Evolutionary conservation across 2,888 invertebrate species (phyloP).

Genomic region (Drosophila limbata): DNA sequence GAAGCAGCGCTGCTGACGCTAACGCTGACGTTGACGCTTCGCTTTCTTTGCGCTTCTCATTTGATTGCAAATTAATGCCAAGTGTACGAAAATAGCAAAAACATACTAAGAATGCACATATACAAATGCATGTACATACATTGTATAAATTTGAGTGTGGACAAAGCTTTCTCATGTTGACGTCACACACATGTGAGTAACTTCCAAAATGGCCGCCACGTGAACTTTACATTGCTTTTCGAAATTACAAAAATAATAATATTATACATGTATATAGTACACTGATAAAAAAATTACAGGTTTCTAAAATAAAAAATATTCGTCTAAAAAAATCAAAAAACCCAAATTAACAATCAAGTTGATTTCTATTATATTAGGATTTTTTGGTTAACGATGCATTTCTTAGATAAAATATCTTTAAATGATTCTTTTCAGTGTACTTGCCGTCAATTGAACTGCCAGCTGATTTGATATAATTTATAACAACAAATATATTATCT

Average conservation of each 20-base stretch:
- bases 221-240: slow-evolving; percentile 29
- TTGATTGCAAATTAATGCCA: slow-evolving; percentile 69
- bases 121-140: slow-evolving; percentile 17
- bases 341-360: too few species aligned
- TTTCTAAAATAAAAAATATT: not conserved
- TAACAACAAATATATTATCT: slow-evolving; percentile 7
- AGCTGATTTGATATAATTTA: slow-evolving; percentile 27
- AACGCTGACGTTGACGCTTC: slow-evolving; percentile 18
- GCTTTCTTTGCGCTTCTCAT: slow-evolving; percentile 58
- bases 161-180: slow-evolving; percentile 56
- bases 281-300: not conserved
- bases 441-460: slow-evolving; percentile 8
- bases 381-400: too few species aligned
- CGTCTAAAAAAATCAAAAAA: too few species aligned
- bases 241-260: slow-evolving; percentile 3
- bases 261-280: not conserved
- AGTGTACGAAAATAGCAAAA: slow-evolving; percentile 69
- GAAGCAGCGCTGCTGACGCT: slow-evolving; percentile 11
- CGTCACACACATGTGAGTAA: slow-evolving; percentile 60
- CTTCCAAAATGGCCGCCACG: slow-evolving; percentile 59
- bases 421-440: too few species aligned
- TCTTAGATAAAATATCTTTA: too few species aligned
- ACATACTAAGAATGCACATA: slow-evolving; percentile 49
- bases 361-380: too few species aligned
- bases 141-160: slow-evolving; percentile 15